Percentiles rank a stretch among this genome's conserved stretches.
These are phyloP conservation scores for Elephantulus edwardii DNA, from an alignment of 2,113 vertebrate species.

Conservation along the genomic window DNA sequence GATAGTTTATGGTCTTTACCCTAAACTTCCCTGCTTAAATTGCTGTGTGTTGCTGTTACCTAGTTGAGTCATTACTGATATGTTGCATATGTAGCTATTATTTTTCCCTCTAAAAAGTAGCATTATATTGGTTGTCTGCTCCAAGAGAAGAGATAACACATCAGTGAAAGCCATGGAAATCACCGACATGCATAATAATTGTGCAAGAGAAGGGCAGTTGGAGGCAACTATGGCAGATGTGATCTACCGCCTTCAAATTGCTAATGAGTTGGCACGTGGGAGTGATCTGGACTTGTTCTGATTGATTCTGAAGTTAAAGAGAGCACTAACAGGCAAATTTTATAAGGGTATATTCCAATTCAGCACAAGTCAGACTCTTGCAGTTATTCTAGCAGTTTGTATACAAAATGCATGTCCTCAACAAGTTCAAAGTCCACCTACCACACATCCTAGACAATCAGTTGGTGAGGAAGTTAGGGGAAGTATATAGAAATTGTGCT, in stretches of 20 bases:
- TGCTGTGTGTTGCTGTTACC: not conserved
- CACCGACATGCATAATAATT: not conserved
- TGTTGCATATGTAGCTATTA: not conserved
- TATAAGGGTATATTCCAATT: no score
- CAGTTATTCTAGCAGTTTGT: not conserved
- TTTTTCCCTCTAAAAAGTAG: not conserved
- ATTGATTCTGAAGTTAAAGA: not conserved
- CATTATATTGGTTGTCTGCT: not conserved
- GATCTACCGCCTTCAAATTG: not conserved
- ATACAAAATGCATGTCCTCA: fast-evolving
- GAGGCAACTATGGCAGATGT: not conserved
- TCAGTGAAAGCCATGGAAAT: not conserved
- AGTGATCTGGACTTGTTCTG: not conserved
- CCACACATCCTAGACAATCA: no score
- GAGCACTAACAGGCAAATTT: not conserved
- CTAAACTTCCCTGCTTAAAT: not conserved
- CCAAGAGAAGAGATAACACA: not conserved
- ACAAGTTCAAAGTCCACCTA: no score
- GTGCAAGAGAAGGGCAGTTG: not conserved
- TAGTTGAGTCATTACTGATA: not conserved
- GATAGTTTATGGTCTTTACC: not conserved
- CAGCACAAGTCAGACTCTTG: not conserved
- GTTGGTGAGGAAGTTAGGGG: not conserved
- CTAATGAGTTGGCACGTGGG: not conserved
- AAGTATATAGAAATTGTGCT: not conserved